Conservation (phyloP, 2,113 vertebrate genomes). For the Protobothrops mucrosquamatus region DNA sequence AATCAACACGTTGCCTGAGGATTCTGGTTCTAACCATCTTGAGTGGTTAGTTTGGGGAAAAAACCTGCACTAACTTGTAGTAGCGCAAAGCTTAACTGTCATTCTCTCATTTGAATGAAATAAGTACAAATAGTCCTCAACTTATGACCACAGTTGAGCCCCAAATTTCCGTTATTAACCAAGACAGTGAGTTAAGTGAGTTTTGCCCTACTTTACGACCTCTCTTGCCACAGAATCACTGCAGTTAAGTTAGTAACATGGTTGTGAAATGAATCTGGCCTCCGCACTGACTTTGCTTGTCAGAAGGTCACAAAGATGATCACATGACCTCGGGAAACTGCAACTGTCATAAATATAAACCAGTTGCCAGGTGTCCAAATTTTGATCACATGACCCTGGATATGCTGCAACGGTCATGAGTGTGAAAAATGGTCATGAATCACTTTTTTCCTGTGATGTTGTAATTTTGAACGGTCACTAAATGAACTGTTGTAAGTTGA, state of each 20-base stretch:
- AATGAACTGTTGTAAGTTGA: background rate
- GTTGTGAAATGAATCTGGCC: background rate
- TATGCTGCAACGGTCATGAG: too few species aligned
- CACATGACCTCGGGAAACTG: background rate
- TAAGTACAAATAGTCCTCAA: background rate
- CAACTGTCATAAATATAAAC: background rate
- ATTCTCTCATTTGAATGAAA: conserved; percentile 22
- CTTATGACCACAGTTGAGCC: too few species aligned
- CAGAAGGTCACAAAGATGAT: background rate
- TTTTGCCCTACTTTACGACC: too few species aligned
- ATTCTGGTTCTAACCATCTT: background rate
- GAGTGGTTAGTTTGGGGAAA: background rate
- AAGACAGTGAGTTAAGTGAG: too few species aligned
- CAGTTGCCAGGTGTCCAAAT: background rate
- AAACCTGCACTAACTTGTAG: conserved; percentile 8
- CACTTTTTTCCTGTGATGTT: background rate
- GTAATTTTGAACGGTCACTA: too few species aligned
- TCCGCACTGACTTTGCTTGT: background rate
- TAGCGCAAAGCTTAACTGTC: conserved; percentile 6
- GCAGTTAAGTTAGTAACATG: background rate
- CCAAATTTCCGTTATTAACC: too few species aligned
- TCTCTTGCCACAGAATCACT: background rate
- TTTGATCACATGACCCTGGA: background rate
- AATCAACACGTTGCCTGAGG: background rate
- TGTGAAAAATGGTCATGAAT: background rate